Conservation (phyloP, 23 tunicate genomes). For the Corella eumyota region DNA sequence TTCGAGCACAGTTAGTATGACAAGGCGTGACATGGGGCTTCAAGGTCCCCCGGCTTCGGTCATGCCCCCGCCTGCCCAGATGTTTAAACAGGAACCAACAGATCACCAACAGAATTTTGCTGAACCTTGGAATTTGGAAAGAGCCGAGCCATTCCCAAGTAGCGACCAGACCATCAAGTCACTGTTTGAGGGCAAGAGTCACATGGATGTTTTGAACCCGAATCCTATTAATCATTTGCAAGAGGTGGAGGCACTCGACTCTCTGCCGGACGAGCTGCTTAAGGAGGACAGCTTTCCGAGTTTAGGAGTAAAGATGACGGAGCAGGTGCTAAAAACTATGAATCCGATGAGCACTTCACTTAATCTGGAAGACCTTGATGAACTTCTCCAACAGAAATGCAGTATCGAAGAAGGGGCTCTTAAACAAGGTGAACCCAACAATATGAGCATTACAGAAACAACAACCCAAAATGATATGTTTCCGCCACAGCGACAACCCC, state of each 20-base stretch:
- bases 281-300: constrained; percentile 15
- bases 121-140: too few relatives aligned
- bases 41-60: too few relatives aligned
- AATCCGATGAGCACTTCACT: constrained; percentile 4
- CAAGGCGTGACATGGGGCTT: too few relatives aligned
- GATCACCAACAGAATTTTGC: too few relatives aligned
- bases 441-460: constrained; percentile 2
- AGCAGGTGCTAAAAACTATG: constrained; percentile 2
- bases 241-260: neutral
- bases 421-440: neutral
- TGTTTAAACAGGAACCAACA: too few relatives aligned
- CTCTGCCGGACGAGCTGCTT: neutral
- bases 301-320: constrained; percentile 12
- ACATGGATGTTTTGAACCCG: too few relatives aligned
- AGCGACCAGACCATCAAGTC: too few relatives aligned
- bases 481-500: neutral
- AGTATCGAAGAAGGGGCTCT: constrained; percentile 7
- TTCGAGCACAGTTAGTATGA: too few relatives aligned
- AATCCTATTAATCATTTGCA: too few relatives aligned
- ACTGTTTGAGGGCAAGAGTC: too few relatives aligned
- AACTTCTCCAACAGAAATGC: constrained; percentile 1
- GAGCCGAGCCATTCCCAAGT: too few relatives aligned
- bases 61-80: too few relatives aligned
- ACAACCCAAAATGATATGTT: neutral
- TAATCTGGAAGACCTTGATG: neutral